Conservation (phyloP, 2,888 invertebrate species). For the Netelia virgata region DNA sequence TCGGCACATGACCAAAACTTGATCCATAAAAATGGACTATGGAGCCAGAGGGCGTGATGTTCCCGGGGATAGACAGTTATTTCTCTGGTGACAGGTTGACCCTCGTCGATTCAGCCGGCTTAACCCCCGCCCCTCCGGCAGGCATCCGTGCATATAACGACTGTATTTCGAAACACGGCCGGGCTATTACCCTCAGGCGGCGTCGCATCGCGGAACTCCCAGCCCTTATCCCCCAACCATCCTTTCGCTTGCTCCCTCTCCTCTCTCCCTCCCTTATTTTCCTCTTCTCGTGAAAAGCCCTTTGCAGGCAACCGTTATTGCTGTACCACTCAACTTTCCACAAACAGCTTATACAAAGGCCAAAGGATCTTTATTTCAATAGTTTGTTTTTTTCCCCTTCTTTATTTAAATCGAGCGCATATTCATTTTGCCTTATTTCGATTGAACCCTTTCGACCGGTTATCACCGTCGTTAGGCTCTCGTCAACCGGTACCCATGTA, state of each 20-base stretch:
- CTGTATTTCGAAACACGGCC: slow-evolving; percentile 66
- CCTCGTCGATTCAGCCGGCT: slow-evolving; percentile 50
- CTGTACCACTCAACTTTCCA: slow-evolving; percentile 51
- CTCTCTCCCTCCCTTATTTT: slow-evolving; percentile 7
- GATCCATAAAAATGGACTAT: slow-evolving; percentile 54
- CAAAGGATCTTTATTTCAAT: slow-evolving; percentile 38
- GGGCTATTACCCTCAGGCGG: slow-evolving; percentile 64
- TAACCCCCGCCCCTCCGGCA: slow-evolving; percentile 25
- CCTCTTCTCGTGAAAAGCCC: slow-evolving; percentile 42
- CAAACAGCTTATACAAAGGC: slow-evolving; percentile 40
- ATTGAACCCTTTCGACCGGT: neutral
- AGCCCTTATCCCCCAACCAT: slow-evolving; percentile 18
- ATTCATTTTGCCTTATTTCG: slow-evolving; percentile 19
- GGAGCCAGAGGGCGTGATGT: slow-evolving; percentile 32
- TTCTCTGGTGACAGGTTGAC: slow-evolving; percentile 57
- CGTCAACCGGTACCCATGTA: no score
- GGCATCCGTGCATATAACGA: slow-evolving; percentile 65
- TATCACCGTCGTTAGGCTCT: neutral
- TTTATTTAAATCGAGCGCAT: slow-evolving; percentile 28
- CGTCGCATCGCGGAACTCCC: slow-evolving; percentile 45
- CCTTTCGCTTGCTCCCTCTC: neutral
- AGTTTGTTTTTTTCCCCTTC: slow-evolving; percentile 23
- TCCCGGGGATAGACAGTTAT: slow-evolving; percentile 47
- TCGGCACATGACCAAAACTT: slow-evolving; percentile 36
- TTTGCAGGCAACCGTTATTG: slow-evolving; percentile 49